Evolutionary conservation across 2,113 vertebrate genomes (phyloP).

Genomic region (Plecotus auritus): DNA sequence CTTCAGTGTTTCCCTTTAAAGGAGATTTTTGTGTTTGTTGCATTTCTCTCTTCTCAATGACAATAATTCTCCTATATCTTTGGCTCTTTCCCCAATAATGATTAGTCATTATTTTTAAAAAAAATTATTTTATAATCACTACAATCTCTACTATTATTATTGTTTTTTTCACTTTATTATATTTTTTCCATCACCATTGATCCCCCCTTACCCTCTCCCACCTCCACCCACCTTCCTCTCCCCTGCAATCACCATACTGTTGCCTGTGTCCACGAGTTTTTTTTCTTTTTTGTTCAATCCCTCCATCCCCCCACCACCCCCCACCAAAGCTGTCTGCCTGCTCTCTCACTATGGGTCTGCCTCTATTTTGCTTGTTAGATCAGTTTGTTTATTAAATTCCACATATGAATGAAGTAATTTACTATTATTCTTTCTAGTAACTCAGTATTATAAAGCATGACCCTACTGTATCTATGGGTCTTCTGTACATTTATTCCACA

Average conservation of each 20-base stretch:
- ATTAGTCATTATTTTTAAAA: background rate
- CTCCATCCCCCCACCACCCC: background rate
- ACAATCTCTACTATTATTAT: background rate
- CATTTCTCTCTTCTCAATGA: background rate
- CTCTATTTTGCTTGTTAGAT: background rate
- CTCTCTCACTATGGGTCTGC: background rate
- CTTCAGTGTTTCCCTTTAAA: background rate
- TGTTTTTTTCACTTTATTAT: background rate
- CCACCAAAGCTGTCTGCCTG: background rate
- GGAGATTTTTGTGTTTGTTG: background rate
- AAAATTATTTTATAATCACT: background rate
- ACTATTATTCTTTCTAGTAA: background rate
- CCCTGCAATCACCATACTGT: background rate
- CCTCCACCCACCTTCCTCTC: background rate
- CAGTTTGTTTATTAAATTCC: background rate
- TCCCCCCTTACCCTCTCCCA: background rate
- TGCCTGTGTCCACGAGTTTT: background rate
- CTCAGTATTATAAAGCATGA: background rate
- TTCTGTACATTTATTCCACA: background rate
- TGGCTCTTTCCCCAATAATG: background rate
- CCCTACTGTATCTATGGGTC: background rate
- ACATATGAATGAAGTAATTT: background rate
- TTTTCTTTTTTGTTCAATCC: background rate
- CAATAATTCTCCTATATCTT: background rate
- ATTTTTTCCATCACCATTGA: background rate